Conservation (phyloP, 2,797 vertebrate species). For the Macrochelys suwanniensis region DNA sequence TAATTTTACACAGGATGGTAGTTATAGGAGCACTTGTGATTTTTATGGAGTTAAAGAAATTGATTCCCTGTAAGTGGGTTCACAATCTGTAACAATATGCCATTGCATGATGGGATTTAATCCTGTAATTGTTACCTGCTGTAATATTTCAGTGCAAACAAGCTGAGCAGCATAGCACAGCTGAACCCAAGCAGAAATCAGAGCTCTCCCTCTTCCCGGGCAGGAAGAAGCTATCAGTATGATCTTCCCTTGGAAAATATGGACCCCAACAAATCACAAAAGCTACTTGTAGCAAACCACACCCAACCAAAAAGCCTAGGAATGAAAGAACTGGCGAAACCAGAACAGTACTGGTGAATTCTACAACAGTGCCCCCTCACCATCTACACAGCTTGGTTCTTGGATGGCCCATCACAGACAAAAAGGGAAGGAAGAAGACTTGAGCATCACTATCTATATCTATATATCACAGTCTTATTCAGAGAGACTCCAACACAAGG, state of each 20-base stretch:
- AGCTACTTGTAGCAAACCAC: background rate
- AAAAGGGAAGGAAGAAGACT: background rate
- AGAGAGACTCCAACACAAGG: background rate
- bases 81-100: background rate
- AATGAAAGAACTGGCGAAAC: background rate
- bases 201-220: background rate
- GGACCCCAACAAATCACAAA: background rate
- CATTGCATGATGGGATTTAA: background rate
- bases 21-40: background rate
- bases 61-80: background rate
- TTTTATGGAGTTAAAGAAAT: constrained; percentile 1
- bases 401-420: background rate
- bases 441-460: background rate
- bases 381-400: background rate
- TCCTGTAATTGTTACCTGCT: background rate
- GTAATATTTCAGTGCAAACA: background rate
- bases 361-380: background rate
- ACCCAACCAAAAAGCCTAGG: background rate
- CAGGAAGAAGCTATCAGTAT: background rate
- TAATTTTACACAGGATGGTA: background rate
- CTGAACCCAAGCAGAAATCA: background rate
- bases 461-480: background rate
- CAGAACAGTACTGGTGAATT: background rate
- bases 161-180: background rate
- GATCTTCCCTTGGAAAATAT: background rate